These are phyloP conservation scores for Papilio protenor DNA, from an alignment of 2,888 invertebrate species.

Conservation along the genomic window DNA sequence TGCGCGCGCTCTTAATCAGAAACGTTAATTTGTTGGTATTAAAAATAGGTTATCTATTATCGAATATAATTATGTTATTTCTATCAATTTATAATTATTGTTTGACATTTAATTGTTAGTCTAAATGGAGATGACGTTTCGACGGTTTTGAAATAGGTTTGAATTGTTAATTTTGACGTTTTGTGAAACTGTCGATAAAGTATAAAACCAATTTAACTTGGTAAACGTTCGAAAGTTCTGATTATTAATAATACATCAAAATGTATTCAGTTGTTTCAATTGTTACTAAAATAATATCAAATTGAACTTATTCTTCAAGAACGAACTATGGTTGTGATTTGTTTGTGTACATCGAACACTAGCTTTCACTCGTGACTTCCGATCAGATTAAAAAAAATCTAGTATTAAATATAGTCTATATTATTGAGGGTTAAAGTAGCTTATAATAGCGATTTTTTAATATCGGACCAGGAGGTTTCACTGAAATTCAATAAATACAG, in stretches of 20 bases:
- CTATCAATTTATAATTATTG: neutral
- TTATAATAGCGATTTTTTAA: too few species aligned
- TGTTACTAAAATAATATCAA: too few species aligned
- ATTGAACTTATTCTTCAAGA: too few species aligned
- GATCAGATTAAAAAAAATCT: too few species aligned
- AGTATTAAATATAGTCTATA: too few species aligned
- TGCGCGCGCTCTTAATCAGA: neutral
- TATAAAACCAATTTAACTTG: neutral
- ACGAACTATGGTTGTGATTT: too few species aligned
- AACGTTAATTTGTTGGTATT: neutral
- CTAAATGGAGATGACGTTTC: neutral
- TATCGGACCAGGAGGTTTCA: too few species aligned
- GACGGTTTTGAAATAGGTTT: constrained; percentile 21
- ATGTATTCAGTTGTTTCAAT: neutral
- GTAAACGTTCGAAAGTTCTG: neutral
- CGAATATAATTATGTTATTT: neutral
- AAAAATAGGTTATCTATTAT: neutral
- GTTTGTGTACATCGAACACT: too few species aligned
- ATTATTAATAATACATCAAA: neutral
- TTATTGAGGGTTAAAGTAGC: too few species aligned
- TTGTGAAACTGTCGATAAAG: neutral
- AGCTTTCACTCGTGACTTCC: too few species aligned
- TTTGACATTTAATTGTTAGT: neutral
- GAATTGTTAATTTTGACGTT: constrained; percentile 12
- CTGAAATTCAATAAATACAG: too few species aligned